phyloP scores from a whole-genome alignment of 2,113 vertebrate genomes.

The Silurus meridionalis region DNA sequence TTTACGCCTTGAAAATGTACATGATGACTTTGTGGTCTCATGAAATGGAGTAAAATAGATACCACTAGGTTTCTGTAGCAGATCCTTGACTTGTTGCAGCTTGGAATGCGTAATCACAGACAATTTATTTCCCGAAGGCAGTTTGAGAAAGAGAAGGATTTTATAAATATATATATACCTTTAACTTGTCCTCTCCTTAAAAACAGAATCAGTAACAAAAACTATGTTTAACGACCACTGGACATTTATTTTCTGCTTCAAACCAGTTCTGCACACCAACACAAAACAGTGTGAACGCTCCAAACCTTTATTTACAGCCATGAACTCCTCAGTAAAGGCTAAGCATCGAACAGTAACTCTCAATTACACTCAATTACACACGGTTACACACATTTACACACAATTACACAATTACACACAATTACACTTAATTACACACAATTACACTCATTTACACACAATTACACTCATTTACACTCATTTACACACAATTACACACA shows the following conservation, averaged over 20 bases:
- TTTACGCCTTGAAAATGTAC: not conserved
- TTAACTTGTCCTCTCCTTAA: not conserved
- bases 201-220: not conserved
- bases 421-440: too few relatives aligned
- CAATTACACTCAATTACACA: too few relatives aligned
- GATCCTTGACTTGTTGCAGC: too few relatives aligned
- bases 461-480: too few relatives aligned
- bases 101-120: not conserved
- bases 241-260: not conserved
- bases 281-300: not conserved
- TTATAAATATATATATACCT: not conserved
- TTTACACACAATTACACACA: too few relatives aligned
- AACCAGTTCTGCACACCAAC: not conserved
- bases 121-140: not conserved
- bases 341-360: not conserved
- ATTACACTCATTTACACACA: too few relatives aligned
- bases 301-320: not conserved
- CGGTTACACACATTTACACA: too few relatives aligned
- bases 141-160: not conserved
- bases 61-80: not conserved
- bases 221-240: not conserved
- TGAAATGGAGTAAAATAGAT: too few relatives aligned
- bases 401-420: too few relatives aligned
- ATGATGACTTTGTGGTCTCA: too few relatives aligned
- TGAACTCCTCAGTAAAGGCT: not conserved